Conservation (phyloP, 2,888 invertebrate species). For the Andrena minutula region DNA sequence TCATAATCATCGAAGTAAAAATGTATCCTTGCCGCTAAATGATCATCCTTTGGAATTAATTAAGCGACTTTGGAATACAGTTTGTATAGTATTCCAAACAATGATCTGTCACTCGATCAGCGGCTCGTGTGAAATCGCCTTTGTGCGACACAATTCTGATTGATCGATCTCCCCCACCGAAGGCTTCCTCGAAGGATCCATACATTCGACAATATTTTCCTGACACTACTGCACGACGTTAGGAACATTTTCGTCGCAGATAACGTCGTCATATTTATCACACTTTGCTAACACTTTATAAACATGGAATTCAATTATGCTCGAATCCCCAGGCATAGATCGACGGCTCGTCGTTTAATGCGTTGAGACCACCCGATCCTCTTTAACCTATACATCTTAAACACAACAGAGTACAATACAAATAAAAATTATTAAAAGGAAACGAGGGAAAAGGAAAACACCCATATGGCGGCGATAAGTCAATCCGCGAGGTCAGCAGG, state of each 20-base stretch:
- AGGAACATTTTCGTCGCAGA: constrained; percentile 34
- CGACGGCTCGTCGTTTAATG: neutral
- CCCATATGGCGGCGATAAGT: constrained; percentile 67
- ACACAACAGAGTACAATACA: constrained; percentile 8
- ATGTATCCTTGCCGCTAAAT: too few relatives aligned
- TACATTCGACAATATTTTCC: neutral
- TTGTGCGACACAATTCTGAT: too few relatives aligned
- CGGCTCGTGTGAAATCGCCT: too few relatives aligned
- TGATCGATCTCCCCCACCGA: neutral
- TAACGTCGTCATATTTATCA: neutral
- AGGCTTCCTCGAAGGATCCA: neutral
- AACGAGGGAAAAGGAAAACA: constrained; percentile 9
- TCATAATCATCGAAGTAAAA: too few relatives aligned
- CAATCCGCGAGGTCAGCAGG: constrained; percentile 39
- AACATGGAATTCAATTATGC: neutral
- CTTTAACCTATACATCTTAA: constrained; percentile 20
- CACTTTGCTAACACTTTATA: neutral
- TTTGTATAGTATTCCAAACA: too few relatives aligned
- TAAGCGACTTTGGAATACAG: too few relatives aligned
- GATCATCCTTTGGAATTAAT: too few relatives aligned
- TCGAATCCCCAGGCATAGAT: neutral
- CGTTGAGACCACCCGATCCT: neutral
- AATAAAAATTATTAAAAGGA: constrained; percentile 1
- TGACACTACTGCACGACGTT: constrained; percentile 26
- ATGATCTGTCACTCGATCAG: too few relatives aligned